Percentiles rank a stretch among this genome's conserved stretches.
Conservation (phyloP, 1,140 invertebrate genomes). For the Dendrolimus kikuchii region DNA sequence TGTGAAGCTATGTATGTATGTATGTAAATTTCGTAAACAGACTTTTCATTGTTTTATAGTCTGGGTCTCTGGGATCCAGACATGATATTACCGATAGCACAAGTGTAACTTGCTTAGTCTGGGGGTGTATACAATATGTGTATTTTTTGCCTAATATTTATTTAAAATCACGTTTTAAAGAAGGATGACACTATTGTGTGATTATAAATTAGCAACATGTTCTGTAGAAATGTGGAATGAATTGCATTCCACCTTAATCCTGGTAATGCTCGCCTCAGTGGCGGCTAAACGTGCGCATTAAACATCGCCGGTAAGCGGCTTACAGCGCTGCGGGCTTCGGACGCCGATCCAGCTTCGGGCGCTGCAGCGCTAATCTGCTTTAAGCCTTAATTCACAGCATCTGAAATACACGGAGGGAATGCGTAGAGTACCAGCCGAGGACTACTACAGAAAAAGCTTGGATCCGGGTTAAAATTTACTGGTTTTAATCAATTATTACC, state of each 20-base stretch:
- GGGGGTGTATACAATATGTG: constrained; percentile 1
- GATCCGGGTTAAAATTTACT: no score
- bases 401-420: not conserved
- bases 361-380: constrained; percentile 5
- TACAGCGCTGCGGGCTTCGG: constrained; percentile 4
- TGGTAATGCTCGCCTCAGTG: constrained; percentile 2
- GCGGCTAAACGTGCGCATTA: constrained; percentile 1
- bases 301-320: constrained; percentile 6
- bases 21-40: no score
- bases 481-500: no score
- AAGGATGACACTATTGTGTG: no score
- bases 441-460: no score
- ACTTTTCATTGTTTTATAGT: no score
- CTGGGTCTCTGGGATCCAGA: no score
- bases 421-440: no score
- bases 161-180: not conserved
- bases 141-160: constrained; percentile 5
- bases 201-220: no score
- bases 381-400: constrained; percentile 1
- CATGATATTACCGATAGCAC: not conserved
- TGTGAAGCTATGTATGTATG: no score
- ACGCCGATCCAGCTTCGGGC: not conserved
- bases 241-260: no score
- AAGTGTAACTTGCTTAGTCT: not conserved
- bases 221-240: not conserved